Percentiles rank a stretch among this genome's conserved stretches.
Evolutionary conservation across 2,888 invertebrate genomes (phyloP).

Genomic region (Calameuta pallipes): DNA sequence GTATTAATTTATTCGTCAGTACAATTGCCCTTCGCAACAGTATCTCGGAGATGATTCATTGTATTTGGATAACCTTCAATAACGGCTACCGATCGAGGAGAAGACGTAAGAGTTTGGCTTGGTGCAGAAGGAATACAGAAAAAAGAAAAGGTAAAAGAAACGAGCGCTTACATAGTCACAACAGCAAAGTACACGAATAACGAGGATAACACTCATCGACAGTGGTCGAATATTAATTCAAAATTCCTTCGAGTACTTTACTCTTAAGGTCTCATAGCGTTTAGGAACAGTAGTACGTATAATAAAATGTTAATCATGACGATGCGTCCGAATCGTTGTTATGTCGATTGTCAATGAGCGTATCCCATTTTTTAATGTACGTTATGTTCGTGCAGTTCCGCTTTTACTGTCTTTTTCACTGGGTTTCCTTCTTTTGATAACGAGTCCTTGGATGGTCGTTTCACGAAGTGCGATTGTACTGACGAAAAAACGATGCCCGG

Average conservation of each 20-base stretch:
- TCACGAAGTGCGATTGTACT: not conserved
- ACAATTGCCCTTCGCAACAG: not conserved
- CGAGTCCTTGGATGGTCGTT: not conserved
- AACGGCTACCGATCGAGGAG: not conserved
- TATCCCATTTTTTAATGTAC: not conserved
- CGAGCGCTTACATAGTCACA: not conserved
- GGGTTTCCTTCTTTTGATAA: not conserved
- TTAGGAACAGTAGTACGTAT: not conserved
- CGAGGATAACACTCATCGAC: not conserved
- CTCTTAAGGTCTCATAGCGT: not conserved
- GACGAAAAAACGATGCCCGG: not conserved
- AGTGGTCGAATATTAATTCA: not conserved
- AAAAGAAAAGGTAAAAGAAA: slow-evolving; percentile 17
- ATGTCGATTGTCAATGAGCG: not conserved
- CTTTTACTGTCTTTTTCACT: not conserved
- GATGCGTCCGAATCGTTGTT: not conserved
- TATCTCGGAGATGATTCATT: not conserved
- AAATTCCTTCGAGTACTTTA: not conserved
- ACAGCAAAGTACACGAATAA: not conserved
- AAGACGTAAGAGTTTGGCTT: not conserved
- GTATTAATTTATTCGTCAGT: not conserved
- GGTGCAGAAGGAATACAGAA: slow-evolving; percentile 25
- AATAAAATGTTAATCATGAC: not conserved
- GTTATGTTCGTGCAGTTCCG: not conserved
- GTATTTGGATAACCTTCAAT: not conserved